Conservation (phyloP, 2,797 vertebrate genomes). For the Phyllotis vaccarum region DNA sequence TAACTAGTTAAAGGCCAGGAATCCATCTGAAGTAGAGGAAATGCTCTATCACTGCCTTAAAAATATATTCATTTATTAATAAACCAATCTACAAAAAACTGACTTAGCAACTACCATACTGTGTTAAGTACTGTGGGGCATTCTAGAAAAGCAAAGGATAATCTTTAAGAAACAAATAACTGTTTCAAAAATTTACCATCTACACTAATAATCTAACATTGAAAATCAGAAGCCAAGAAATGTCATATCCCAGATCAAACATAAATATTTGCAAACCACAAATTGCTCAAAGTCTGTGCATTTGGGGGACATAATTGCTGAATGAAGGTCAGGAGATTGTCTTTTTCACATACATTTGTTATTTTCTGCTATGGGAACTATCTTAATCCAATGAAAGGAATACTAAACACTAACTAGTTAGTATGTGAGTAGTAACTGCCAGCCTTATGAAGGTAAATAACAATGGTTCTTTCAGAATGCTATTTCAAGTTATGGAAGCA, state of each 20-base stretch:
- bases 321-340: background rate
- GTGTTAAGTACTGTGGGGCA: background rate
- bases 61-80: background rate
- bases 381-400: slow-evolving; percentile 23
- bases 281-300: background rate
- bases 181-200: background rate
- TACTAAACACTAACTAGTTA: background rate
- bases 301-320: background rate
- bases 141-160: background rate
- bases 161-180: background rate
- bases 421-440: background rate
- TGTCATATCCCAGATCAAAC: background rate
- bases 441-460: slow-evolving; percentile 24
- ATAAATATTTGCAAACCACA: background rate
- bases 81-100: background rate
- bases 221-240: background rate
- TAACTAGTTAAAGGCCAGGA: background rate
- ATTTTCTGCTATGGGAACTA: background rate
- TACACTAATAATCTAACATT: background rate
- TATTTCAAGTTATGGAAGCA: slow-evolving; percentile 36
- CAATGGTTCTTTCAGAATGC: slow-evolving; percentile 2
- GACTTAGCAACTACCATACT: background rate
- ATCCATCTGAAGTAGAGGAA: background rate
- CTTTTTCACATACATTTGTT: background rate
- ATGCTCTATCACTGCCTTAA: background rate